Conservation (phyloP, 2,113 vertebrate species). For the Vidua chalybeata region DNA sequence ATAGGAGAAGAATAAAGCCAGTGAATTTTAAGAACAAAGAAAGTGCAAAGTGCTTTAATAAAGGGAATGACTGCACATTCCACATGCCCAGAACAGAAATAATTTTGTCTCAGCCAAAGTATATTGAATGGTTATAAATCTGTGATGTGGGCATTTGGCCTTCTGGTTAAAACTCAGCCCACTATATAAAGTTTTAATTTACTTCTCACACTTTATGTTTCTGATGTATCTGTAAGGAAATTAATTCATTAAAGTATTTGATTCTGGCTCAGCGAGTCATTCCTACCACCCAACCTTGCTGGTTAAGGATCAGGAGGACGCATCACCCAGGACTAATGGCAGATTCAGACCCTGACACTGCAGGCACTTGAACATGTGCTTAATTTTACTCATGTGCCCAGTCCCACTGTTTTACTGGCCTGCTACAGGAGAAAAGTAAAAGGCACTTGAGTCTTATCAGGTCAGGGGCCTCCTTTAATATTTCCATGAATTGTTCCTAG, state of each 20-base stretch:
- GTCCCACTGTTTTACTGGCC: background rate
- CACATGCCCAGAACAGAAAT: constrained; percentile 48
- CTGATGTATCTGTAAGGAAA: background rate
- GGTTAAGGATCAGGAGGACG: background rate
- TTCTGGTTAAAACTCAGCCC: constrained; percentile 26
- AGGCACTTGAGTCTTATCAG: constrained; percentile 47
- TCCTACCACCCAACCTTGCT: background rate
- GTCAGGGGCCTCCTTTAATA: constrained; percentile 58
- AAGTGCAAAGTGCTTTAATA: constrained; percentile 55
- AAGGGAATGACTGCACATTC: constrained; percentile 24
- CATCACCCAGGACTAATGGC: background rate
- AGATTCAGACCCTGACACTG: background rate
- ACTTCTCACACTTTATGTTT: background rate
- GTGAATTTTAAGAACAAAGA: constrained; percentile 69
- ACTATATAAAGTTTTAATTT: background rate
- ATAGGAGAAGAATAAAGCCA: constrained; percentile 48
- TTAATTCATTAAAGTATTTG: background rate
- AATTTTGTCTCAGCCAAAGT: constrained; percentile 49
- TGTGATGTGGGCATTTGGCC: constrained; percentile 1
- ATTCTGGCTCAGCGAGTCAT: background rate
- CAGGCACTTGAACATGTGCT: background rate
- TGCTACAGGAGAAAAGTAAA: constrained; percentile 3
- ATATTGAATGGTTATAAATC: constrained; percentile 36
- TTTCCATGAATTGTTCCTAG: constrained; percentile 59
- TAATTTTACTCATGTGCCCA: background rate